These are phyloP conservation scores for Neosalanx taihuensis DNA, from an alignment of 2,797 vertebrate genomes.

Conservation along the genomic window DNA sequence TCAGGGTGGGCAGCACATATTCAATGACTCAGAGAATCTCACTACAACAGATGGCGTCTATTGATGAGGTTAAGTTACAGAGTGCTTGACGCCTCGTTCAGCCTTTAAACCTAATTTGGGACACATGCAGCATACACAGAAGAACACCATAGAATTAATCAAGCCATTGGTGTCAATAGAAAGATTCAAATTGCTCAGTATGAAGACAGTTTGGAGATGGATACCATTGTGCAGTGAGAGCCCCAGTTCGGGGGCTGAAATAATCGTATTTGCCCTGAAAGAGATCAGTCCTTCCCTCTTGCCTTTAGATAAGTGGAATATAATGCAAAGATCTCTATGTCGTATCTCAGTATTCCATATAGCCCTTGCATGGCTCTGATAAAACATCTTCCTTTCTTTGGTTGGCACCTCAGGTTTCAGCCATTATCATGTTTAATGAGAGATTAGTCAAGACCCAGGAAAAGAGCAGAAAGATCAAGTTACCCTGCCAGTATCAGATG, in stretches of 20 bases:
- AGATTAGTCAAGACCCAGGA: conserved; percentile 36
- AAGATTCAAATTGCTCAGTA: conserved; percentile 14
- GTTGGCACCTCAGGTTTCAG: conserved; percentile 33
- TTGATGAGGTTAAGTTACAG: conserved; percentile 64
- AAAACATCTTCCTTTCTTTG: conserved; percentile 13
- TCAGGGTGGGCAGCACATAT: conserved; percentile 54
- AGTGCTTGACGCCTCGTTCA: conserved; percentile 44
- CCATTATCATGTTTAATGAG: conserved; percentile 49
- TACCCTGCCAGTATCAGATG: conserved; percentile 45
- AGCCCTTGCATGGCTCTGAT: conserved; percentile 1
- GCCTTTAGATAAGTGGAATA: conserved; percentile 17
- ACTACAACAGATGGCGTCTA: conserved; percentile 66
- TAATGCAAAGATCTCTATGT: conserved; percentile 24
- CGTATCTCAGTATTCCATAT: conserved; percentile 11
- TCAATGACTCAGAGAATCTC: conserved; percentile 60
- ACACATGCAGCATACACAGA: conserved; percentile 30
- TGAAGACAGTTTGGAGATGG: conserved; percentile 19
- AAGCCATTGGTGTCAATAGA: conserved; percentile 26
- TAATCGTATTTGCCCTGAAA: conserved; percentile 15
- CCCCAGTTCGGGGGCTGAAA: conserved; percentile 12
- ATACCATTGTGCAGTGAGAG: conserved; percentile 16
- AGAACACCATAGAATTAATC: conserved; percentile 17
- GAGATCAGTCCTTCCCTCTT: conserved; percentile 8
- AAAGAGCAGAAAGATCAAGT: conserved; percentile 39
- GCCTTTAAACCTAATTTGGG: conserved; percentile 60